Base-by-base conservation (phyloP, 2,888 invertebrate genomes). In the Ptychoptera albimana region DNA sequence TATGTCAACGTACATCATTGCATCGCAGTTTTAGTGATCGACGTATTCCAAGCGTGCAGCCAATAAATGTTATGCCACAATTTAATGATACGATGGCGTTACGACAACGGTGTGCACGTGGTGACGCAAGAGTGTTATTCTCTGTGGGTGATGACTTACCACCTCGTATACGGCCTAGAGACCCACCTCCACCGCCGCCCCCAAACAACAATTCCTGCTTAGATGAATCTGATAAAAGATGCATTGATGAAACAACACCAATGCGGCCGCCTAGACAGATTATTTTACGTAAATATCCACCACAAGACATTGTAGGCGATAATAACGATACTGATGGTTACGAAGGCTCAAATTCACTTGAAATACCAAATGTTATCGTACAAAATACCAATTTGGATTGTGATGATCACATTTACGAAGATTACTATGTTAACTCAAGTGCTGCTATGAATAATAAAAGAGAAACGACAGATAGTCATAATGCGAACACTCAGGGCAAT, bases 1-100 rank as follows among this genome's bases (percentile, higher is more conserved):
- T 34, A 10, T 38, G 35, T 10, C 44, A 42, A 14, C 38, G 42
- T 35, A 42, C 11, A n/a, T 8, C 10, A 2, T 23, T 43, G 14
- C 57, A 63, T 12, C 56, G 68, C 43, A 65, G 64, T 47, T 55
- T 61, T 37, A 69, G 68, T 54, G 68, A 68, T 45, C 61, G 68
- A 10, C 54, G 59, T 60, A 66, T 61, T 50, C 23, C 23, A 54
- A 63, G 46, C 61, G 57, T 49, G 62, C 63, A 49, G 56, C 51
- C 60, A 64, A 50, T 65, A 56, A 23, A 23, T 23, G 23, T 23
- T 23, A 23, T 23, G 23, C 23, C 23, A 23, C 23, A 23, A 23
- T 57, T 70, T 64, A 67, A 80, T 58, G 88, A 89, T 61, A 87
- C 87, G 23, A 88, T 87, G 82, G 81, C 87, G 16, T 68, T 88